These are phyloP conservation scores for Sarcophaga variegata DNA, from an alignment of 2,888 invertebrate species.

Conservation along the genomic window DNA sequence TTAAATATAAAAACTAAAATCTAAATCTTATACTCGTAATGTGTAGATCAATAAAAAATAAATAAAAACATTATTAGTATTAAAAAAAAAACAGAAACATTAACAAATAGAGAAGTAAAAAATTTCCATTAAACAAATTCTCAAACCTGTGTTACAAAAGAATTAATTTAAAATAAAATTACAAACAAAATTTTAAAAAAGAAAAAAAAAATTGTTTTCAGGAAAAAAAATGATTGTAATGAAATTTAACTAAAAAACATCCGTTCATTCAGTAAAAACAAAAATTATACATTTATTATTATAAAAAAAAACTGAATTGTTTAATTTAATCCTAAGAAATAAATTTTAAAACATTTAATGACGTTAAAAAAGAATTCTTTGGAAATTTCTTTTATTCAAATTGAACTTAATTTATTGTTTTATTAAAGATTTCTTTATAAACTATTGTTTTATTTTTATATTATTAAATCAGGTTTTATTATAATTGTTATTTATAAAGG, in stretches of 20 bases:
- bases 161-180: conserved; percentile 18
- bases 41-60: conserved; percentile 23
- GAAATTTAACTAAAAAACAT: not conserved
- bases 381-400: not conserved
- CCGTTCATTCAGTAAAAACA: too few species aligned
- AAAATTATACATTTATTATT: too few species aligned
- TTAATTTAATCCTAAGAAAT: too few species aligned
- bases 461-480: conserved; percentile 40
- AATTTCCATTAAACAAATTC: conserved; percentile 29
- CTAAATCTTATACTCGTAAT: too few species aligned
- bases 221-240: conserved; percentile 4
- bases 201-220: conserved; percentile 33
- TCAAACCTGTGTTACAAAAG: conserved; percentile 52
- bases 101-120: not conserved
- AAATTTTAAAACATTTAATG: too few species aligned
- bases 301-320: too few species aligned
- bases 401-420: not conserved
- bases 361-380: too few species aligned
- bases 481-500: conserved; percentile 59
- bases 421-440: not conserved
- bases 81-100: conserved; percentile 1
- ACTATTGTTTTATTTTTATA: conserved; percentile 24
- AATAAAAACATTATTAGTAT: not conserved
- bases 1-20: too few species aligned
- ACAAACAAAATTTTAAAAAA: conserved; percentile 12